Conservation (phyloP, 2,888 invertebrate genomes). For the Lycia hirtaria region DNA sequence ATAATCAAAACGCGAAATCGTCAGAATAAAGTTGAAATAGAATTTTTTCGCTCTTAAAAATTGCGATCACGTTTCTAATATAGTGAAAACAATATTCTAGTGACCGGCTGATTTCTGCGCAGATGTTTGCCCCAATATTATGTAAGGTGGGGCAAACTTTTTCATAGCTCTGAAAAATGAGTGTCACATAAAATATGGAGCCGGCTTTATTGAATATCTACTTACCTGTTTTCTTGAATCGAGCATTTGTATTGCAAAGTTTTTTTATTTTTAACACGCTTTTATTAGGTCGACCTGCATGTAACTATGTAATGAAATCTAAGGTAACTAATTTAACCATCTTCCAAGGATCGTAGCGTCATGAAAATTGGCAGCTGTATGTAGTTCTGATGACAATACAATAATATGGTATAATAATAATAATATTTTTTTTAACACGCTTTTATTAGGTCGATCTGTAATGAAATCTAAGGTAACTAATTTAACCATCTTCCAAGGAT, state of each 20-base stretch:
- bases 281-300: not conserved
- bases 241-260: not conserved
- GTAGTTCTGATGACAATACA: no score
- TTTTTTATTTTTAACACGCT: not conserved
- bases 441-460: no score
- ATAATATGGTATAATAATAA: no score
- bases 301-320: not conserved
- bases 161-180: constrained; percentile 75
- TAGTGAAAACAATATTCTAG: constrained; percentile 87
- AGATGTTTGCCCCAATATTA: constrained; percentile 80
- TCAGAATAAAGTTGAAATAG: constrained; percentile 77
- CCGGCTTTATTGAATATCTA: constrained; percentile 41
- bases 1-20: constrained; percentile 78
- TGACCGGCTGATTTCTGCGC: constrained; percentile 85
- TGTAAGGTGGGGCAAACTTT: constrained; percentile 70
- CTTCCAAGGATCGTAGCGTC: no score
- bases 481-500: no score
- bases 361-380: no score
- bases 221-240: not conserved
- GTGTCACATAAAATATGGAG: constrained; percentile 60
- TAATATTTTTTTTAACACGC: no score
- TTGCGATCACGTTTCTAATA: constrained; percentile 86
- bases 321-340: no score
- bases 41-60: constrained; percentile 85
- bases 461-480: no score